Evolutionary conservation across 2,797 vertebrate species (phyloP).

Genomic region (Momotus momota): DNA sequence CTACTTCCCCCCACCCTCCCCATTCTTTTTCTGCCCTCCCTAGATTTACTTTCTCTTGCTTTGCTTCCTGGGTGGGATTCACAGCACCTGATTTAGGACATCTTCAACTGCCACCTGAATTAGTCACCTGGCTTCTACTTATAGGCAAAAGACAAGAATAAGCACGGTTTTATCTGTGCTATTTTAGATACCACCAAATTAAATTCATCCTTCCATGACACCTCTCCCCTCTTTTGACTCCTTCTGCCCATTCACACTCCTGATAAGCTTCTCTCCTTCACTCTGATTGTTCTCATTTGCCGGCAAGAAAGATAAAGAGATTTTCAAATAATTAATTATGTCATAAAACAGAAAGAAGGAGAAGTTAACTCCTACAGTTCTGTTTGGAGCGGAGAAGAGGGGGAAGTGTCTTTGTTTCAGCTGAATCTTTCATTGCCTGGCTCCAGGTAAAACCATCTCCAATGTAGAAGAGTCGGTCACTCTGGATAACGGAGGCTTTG

Average conservation of each 20-base stretch:
- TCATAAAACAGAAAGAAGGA: neutral
- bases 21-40: neutral
- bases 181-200: neutral
- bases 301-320: neutral
- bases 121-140: neutral
- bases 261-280: neutral
- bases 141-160: neutral
- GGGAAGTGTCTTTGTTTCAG: neutral
- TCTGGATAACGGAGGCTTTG: constrained; percentile 94
- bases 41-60: neutral
- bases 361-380: neutral
- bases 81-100: neutral
- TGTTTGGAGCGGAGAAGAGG: neutral
- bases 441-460: constrained; percentile 88
- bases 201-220: neutral
- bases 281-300: neutral
- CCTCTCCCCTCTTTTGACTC: neutral
- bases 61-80: neutral
- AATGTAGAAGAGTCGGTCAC: constrained; percentile 90
- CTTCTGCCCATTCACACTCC: neutral
- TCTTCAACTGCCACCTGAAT: neutral
- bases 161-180: neutral
- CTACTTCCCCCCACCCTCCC: fast-evolving
- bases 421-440: constrained; percentile 6
- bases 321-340: neutral